Evolutionary conservation across 2,888 invertebrate genomes (phyloP).

Genomic region (Drosophila differens): DNA sequence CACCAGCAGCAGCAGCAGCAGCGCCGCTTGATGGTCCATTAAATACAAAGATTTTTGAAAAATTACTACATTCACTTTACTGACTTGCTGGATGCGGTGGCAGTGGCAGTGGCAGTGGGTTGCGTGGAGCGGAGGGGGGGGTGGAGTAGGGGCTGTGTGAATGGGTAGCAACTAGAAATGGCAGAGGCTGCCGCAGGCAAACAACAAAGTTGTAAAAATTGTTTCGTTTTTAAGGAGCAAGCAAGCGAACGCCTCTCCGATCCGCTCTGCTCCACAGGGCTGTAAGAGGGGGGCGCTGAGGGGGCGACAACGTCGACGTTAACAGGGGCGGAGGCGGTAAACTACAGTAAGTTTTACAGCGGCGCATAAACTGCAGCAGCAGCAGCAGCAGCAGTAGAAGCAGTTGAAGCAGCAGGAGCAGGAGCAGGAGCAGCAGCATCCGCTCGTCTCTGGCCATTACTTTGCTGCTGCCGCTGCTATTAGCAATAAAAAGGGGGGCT

Average conservation of each 20-base stretch:
- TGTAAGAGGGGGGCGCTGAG: neutral
- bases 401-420: neutral
- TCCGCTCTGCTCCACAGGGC: neutral
- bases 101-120: neutral
- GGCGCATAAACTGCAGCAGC: conserved; percentile 71
- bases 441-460: conserved; percentile 23
- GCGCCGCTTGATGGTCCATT: conserved; percentile 80
- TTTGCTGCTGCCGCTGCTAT: conserved; percentile 49
- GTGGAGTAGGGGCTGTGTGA: neutral
- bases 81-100: conserved; percentile 17
- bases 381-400: conserved; percentile 29
- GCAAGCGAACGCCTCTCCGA: conserved; percentile 2
- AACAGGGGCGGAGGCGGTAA: conserved; percentile 51
- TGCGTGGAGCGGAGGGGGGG: neutral
- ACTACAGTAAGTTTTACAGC: conserved; percentile 80
- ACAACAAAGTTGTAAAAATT: conserved; percentile 84
- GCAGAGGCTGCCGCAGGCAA: conserved; percentile 70
- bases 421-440: conserved; percentile 22
- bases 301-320: conserved; percentile 7
- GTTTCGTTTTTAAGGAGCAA: conserved; percentile 74
- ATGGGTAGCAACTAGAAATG: conserved; percentile 65
- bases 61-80: conserved; percentile 76
- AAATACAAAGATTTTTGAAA: conserved; percentile 82
- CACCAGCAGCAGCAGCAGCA: conserved; percentile 9
- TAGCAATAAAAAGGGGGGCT: conserved; percentile 73